A percentile compares a stretch with the other conserved stretches of the same genome.
Evolutionary conservation across 2,797 vertebrate species (phyloP).

Genomic region (Tenualosa ilisha): DNA sequence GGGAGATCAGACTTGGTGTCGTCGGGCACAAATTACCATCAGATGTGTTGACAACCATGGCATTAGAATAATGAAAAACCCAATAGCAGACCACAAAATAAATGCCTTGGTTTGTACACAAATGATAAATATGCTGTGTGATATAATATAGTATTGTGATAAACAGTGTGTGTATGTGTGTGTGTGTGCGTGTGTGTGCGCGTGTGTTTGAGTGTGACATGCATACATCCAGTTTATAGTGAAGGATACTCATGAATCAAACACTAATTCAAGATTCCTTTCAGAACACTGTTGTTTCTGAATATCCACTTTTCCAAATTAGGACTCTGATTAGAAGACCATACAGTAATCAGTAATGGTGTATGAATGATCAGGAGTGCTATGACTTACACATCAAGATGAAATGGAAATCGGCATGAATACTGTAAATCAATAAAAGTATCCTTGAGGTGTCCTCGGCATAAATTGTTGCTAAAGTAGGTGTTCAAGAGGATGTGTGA

Average conservation of each 20-base stretch:
- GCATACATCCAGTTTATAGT: background rate
- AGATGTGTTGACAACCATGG: background rate
- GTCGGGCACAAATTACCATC: slow-evolving; percentile 2
- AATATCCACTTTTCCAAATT: too few species aligned
- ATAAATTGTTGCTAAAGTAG: too few species aligned
- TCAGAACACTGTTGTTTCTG: background rate
- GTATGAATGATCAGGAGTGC: too few species aligned
- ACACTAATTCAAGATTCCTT: background rate
- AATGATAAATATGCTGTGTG: background rate
- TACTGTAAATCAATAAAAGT: too few species aligned
- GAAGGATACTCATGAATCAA: background rate
- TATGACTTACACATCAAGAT: too few species aligned
- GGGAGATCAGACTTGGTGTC: background rate
- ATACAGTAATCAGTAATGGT: too few species aligned
- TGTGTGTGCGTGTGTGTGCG: background rate
- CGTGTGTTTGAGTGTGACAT: background rate
- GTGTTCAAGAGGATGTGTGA: too few species aligned
- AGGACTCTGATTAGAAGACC: too few species aligned
- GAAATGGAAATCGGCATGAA: too few species aligned
- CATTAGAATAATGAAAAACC: background rate
- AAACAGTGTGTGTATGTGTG: background rate
- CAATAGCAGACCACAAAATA: background rate
- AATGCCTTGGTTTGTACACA: background rate
- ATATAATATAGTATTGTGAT: background rate
- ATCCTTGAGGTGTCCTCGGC: too few species aligned